Percentiles rank a stretch among this genome's conserved stretches.
These are phyloP conservation scores for Scelioninae gen. 1 DNA, from an alignment of 2,888 invertebrate species.

Conservation along the genomic window DNA sequence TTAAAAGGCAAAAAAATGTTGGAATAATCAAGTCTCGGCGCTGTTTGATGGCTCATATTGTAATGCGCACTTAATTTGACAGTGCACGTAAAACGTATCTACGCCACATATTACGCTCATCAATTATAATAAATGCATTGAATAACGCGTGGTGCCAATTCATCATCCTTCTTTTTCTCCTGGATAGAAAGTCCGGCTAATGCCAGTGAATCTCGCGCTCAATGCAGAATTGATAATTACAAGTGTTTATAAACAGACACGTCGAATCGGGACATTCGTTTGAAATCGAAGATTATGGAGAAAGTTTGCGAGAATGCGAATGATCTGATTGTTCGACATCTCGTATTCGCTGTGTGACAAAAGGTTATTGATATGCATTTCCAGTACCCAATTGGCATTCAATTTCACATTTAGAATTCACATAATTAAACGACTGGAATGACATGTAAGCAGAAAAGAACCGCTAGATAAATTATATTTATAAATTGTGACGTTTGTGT, in stretches of 20 bases:
- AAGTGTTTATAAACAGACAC: slow-evolving; percentile 62
- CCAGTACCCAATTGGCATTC: slow-evolving; percentile 12
- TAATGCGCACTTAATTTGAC: slow-evolving; percentile 54
- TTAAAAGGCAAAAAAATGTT: slow-evolving; percentile 28
- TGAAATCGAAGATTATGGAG: slow-evolving; percentile 67
- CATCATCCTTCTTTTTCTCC: slow-evolving; percentile 51
- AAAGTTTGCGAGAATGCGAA: slow-evolving; percentile 63
- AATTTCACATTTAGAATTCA: slow-evolving; percentile 27
- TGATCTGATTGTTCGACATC: slow-evolving; percentile 66
- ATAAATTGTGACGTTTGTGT: slow-evolving; percentile 10
- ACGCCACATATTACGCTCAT: slow-evolving; percentile 55
- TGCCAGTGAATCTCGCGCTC: slow-evolving; percentile 49
- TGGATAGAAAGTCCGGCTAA: slow-evolving; percentile 57
- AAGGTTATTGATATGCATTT: slow-evolving; percentile 62
- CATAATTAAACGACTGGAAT: slow-evolving; percentile 28
- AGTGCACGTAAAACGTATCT: slow-evolving; percentile 37
- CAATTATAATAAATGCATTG: slow-evolving; percentile 61
- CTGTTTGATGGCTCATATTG: slow-evolving; percentile 50
- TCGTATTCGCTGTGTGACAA: slow-evolving; percentile 43
- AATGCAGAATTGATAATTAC: slow-evolving; percentile 55
- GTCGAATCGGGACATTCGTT: slow-evolving; percentile 64
- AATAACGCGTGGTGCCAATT: slow-evolving; percentile 59
- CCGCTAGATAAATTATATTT: slow-evolving; percentile 11
- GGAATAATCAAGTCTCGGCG: slow-evolving; percentile 33
- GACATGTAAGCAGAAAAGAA: background rate